Conservation (phyloP, 2,797 vertebrate genomes). For the Catamblyrhynchus diadema region DNA sequence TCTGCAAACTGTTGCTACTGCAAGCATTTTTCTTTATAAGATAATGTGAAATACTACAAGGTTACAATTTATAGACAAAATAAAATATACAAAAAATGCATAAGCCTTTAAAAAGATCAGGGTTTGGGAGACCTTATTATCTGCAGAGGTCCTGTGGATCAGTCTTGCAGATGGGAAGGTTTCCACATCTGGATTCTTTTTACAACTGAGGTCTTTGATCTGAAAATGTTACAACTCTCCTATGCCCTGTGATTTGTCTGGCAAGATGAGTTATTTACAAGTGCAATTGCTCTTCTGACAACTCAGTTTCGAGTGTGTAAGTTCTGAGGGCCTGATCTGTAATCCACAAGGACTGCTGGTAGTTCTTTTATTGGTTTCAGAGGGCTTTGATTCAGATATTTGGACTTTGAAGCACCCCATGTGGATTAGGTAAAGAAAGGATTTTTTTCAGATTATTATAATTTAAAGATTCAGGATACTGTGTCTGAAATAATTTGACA, state of each 20-base stretch:
- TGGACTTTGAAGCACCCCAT: not conserved
- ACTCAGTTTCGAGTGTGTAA: not conserved
- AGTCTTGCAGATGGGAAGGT: slow-evolving; percentile 8
- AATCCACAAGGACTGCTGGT: not conserved
- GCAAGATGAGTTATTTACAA: slow-evolving; percentile 53
- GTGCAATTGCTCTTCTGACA: slow-evolving; percentile 20
- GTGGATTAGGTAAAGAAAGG: not conserved
- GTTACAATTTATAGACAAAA: not conserved
- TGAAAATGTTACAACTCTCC: slow-evolving; percentile 41
- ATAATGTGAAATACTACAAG: not conserved
- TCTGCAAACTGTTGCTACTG: not conserved
- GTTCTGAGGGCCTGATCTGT: slow-evolving; percentile 41
- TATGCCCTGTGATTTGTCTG: slow-evolving; percentile 49
- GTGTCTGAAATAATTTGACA: slow-evolving; percentile 51
- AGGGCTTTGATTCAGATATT: slow-evolving; percentile 23
- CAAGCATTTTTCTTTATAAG: not conserved
- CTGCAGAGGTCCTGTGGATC: not conserved
- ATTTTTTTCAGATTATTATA: slow-evolving; percentile 8
- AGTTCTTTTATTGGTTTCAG: slow-evolving; percentile 17
- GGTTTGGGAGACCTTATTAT: not conserved
- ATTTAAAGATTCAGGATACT: slow-evolving; percentile 45
- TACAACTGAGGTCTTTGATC: slow-evolving; percentile 3
- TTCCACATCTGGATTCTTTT: slow-evolving; percentile 54
- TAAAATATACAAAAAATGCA: not conserved
- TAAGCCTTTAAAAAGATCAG: not conserved